Evolutionary conservation across 2,888 invertebrate species (phyloP), one percentile per base, ranked within the genome.

Genomic region (Polietes domitor): DNA sequence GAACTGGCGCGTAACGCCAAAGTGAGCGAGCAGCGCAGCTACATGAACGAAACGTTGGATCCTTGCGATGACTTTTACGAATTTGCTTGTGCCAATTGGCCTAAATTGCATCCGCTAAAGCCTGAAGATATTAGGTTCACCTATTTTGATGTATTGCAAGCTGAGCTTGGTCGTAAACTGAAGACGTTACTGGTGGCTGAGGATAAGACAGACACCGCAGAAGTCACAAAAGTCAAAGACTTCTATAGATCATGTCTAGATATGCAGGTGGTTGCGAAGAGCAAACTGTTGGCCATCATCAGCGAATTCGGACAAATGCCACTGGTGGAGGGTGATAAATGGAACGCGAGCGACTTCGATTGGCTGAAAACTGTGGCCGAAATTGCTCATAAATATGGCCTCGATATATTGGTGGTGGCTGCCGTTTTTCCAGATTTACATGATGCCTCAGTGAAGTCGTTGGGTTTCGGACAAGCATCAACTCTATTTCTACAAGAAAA

Each of bases 241-340:
- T 91, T 91, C 50, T 92, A 88, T 74, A 86, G 87, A 10, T 92
- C 92, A 1, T 91, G 91, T 65, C 81, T 82, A 10, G 71, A 77
- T 1, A n/a, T n/a, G n/a, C n/a, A n/a, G n/a, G 12, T 88, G 0
- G 80, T 26, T 0, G 55, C 82, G 0, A 77, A 61, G 55, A 55
- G 77, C 4, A 85, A 87, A 37, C 41, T 91, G 3, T 73, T 65
- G 50, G 55, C 74, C 17, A 50, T 91, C 6, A 89, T 90, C 9
- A 73, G 77, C 0, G 87, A 89, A 24, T 91, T 91, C 50, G 91
- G 91, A 17, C 75, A 87, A 28, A 91, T 91, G 89, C 91, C 91
- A 0, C 87, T 86, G 1, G 65, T 90, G 3, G 83, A 80, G n/a
- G 88, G 87, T 0, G 73, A 61, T 0, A 72, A 80, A 3, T 92